Conservation (phyloP, 2,797 vertebrate species). For the Balearica regulorum region DNA sequence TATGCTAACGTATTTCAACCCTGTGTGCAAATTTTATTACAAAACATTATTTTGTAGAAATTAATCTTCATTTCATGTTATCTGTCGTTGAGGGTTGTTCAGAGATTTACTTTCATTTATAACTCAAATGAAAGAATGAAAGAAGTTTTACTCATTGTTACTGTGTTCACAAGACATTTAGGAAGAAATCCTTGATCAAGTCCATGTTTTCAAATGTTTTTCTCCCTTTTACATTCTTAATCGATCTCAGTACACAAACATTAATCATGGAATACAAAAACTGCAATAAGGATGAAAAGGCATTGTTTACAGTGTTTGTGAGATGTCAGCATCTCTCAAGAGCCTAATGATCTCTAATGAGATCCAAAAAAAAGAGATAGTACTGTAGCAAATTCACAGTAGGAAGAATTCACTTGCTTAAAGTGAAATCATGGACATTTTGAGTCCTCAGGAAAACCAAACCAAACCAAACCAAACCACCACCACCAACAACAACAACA, state of each 20-base stretch:
- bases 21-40: not conserved
- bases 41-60: not conserved
- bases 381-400: not conserved
- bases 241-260: constrained; percentile 8
- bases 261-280: constrained; percentile 54
- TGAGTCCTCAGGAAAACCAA: not conserved
- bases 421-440: not conserved
- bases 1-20: not conserved
- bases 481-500: no score
- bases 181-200: constrained; percentile 19
- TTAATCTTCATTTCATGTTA: constrained; percentile 9
- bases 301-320: constrained; percentile 4
- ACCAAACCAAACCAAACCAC: no score
- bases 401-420: not conserved
- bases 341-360: constrained; percentile 49
- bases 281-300: constrained; percentile 21
- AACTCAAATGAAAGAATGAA: not conserved
- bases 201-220: not conserved
- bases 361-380: constrained; percentile 10
- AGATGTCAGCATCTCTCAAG: constrained; percentile 19
- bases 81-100: not conserved
- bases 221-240: constrained; percentile 16
- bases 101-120: constrained; percentile 9
- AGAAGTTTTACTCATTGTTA: not conserved
- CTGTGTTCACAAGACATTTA: constrained; percentile 8